Evolutionary conservation across 2,113 vertebrate species (phyloP).

Genomic region (cattle (Bos taurus)): DNA sequence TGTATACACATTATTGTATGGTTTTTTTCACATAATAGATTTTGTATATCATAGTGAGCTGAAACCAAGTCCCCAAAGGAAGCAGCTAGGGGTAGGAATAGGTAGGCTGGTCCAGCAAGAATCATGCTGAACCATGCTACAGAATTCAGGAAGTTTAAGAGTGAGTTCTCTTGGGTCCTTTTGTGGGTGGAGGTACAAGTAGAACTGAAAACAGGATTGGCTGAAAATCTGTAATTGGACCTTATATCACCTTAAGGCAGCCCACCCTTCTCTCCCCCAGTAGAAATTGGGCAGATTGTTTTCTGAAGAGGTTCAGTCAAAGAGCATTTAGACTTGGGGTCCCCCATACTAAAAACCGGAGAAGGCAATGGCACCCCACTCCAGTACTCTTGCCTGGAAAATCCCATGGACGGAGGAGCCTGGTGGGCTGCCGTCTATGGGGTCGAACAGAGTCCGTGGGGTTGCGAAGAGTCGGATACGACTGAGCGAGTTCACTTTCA

Average conservation of each 20-base stretch:
- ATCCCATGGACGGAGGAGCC: too few relatives aligned
- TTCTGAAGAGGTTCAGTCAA: not conserved
- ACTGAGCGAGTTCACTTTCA: too few relatives aligned
- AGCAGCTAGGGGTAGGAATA: not conserved
- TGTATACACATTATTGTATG: not conserved
- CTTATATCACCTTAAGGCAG: not conserved
- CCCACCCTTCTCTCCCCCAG: not conserved
- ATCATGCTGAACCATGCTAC: not conserved
- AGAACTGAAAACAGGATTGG: not conserved
- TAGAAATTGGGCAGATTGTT: not conserved
- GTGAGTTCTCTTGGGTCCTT: not conserved
- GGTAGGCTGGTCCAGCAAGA: not conserved
- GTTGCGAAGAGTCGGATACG: too few relatives aligned
- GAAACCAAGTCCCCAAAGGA: not conserved
- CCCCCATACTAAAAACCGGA: not conserved
- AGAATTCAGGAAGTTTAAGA: not conserved
- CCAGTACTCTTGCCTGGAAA: too few relatives aligned
- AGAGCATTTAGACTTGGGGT: not conserved
- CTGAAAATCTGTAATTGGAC: not conserved
- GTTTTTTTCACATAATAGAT: not conserved
- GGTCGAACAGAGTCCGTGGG: too few relatives aligned
- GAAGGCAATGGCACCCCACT: too few relatives aligned
- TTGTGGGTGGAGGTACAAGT: not conserved
- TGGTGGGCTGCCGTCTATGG: too few relatives aligned
- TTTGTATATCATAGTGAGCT: not conserved